Evolutionary conservation across 2,797 vertebrate species (phyloP), one percentile per base, ranked within the genome.

Genomic region (Melanotaenia pygmaea): DNA sequence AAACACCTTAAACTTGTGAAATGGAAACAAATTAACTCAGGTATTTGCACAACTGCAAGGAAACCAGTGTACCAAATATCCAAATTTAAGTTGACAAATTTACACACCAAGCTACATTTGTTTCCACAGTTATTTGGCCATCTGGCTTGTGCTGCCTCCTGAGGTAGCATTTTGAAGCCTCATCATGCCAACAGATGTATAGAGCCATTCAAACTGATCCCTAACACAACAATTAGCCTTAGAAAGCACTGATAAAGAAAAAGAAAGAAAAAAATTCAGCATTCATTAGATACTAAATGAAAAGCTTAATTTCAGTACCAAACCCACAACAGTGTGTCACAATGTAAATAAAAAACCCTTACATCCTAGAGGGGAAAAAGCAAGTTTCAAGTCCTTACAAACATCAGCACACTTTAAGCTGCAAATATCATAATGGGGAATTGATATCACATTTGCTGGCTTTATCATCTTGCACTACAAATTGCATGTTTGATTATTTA

Each of bases 371-470:
- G 83, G 89, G 72, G 47, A 89, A 85, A 87, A 90, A 89, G 57
- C 60, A 74, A 84, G 70, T 79, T 89, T 92, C 79, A 89, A 90
- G 82, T 86, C 73, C 85, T 90, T 87, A 92, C 79, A 89, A 86
- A 84, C 83, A 59, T 87, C 61, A 68, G 77, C 79, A 84, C 83
- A 88, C 79, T 72, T 53, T 77, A 81, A 90, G 87, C 87, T 90
- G 89, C 89, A 85, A 59, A 86, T 78, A 84, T 62, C 81, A 73
- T 71, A 64, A 84, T 72, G 71, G 86, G 84, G 70, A 77, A 59
- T 77, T 57, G 73, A 59, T 80, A 78, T 88, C 83, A 87, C 83
- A 88, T 87, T 86, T 85, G 83, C 87, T 91, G 90, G 90, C 87
- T 88, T 92, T 83, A 78, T 83, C 70, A 72, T 77, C 73, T 71